These are phyloP conservation scores for Saccopteryx bilineata DNA, from an alignment of 2,113 vertebrate genomes.

Conservation along the genomic window DNA sequence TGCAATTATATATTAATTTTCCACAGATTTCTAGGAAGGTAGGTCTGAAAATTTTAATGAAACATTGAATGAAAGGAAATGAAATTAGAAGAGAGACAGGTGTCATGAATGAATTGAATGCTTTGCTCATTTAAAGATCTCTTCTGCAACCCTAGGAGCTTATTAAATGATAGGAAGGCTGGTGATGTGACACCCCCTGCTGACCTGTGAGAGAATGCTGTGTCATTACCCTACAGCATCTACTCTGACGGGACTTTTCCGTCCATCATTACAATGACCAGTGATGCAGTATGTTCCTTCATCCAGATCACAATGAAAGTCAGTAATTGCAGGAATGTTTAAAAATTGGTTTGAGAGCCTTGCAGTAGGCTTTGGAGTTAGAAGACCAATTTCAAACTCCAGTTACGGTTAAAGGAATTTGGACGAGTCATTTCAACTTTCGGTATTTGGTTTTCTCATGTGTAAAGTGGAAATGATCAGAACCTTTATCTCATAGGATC, in stretches of 20 bases:
- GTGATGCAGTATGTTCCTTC: not conserved
- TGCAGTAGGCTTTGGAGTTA: not conserved
- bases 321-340: not conserved
- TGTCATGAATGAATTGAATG: not conserved
- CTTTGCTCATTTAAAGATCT: not conserved
- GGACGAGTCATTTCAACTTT: not conserved
- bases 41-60: constrained; percentile 23
- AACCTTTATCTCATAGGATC: not conserved
- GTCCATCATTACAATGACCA: not conserved
- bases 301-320: not conserved
- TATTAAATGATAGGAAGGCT: not conserved
- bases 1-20: not conserved
- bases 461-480: not conserved
- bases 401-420: not conserved
- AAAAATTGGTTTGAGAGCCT: not conserved
- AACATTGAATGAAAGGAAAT: not conserved
- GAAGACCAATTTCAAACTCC: not conserved
- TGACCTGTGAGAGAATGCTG: constrained; percentile 68
- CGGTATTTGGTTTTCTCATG: not conserved
- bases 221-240: not conserved
- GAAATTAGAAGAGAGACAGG: not conserved
- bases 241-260: not conserved
- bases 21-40: not conserved
- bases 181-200: constrained; percentile 72
- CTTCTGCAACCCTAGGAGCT: not conserved